Evolutionary conservation across 2,797 vertebrate genomes (phyloP).

Genomic region (Pantherophis alleghaniensis): DNA sequence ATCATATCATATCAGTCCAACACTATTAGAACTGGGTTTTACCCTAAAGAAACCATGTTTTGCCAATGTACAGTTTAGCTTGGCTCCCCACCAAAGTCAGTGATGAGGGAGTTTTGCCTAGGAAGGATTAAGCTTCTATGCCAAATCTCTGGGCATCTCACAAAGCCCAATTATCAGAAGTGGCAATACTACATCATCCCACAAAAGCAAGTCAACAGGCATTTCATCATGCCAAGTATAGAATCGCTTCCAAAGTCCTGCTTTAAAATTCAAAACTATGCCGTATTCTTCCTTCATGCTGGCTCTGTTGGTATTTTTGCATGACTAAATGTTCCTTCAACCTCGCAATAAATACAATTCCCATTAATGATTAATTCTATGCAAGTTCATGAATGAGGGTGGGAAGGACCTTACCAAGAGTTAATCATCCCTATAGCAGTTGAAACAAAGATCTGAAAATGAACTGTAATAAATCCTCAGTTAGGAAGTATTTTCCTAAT

Average conservation of each 20-base stretch:
- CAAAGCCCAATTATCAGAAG: neutral
- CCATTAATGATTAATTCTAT: constrained; percentile 25
- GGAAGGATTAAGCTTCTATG: constrained; percentile 26
- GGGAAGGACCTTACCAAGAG: neutral
- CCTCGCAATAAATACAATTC: neutral
- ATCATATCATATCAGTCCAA: neutral
- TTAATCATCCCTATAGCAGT: constrained; percentile 40
- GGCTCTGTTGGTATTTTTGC: constrained; percentile 15
- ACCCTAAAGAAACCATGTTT: neutral
- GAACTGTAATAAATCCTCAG: constrained; percentile 2
- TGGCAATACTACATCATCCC: neutral
- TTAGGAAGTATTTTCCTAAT: constrained; percentile 19
- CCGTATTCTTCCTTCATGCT: neutral
- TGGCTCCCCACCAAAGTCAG: neutral
- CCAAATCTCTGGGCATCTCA: constrained; percentile 7
- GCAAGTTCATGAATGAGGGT: constrained; percentile 22
- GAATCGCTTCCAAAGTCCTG: constrained; percentile 18
- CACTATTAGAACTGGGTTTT: neutral
- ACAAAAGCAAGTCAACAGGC: neutral
- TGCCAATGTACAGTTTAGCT: neutral
- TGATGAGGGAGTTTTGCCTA: neutral
- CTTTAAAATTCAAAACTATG: constrained; percentile 43
- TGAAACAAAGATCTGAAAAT: constrained; percentile 30
- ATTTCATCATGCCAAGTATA: neutral
- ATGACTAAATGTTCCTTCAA: neutral